Evolutionary conservation across 1,140 invertebrate species (phyloP).

Genomic region (Carcinoscorpius rotundicauda): DNA sequence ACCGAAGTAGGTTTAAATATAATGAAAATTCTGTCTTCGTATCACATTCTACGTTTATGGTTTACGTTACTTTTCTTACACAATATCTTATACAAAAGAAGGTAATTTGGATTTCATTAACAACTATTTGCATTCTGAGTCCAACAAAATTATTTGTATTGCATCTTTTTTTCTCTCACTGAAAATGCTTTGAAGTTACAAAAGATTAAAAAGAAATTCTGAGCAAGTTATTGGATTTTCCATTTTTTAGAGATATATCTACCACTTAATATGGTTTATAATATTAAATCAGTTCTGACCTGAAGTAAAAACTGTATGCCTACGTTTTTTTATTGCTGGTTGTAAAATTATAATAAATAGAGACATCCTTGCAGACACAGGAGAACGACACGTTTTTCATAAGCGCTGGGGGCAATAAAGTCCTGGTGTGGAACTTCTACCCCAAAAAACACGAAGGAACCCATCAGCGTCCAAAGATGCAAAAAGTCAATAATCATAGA

Average conservation of each 20-base stretch:
- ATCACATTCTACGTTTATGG: no score
- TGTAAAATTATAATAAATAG: conserved; percentile 8
- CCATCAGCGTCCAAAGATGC: conserved; percentile 11
- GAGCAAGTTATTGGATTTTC: neutral
- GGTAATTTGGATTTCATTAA: no score
- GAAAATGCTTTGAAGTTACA: no score
- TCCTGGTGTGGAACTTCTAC: conserved; percentile 71
- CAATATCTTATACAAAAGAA: no score
- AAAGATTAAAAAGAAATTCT: neutral
- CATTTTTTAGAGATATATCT: neutral
- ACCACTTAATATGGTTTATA: no score
- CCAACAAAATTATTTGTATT: no score
- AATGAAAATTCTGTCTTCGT: no score
- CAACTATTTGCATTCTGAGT: no score
- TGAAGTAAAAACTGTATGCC: neutral
- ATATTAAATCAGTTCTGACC: no score
- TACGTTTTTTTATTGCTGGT: neutral
- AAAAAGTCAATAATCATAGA: conserved; percentile 36
- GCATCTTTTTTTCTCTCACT: no score
- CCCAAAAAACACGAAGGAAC: conserved; percentile 34
- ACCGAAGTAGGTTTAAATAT: no score
- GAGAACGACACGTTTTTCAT: conserved; percentile 68
- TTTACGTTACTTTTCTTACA: no score
- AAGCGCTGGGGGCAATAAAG: conserved; percentile 58
- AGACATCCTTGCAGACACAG: conserved; percentile 50